phyloP scores from a whole-genome alignment of 92 coral and sea anemone genomes.

The Epizoanthus ramosus region DNA sequence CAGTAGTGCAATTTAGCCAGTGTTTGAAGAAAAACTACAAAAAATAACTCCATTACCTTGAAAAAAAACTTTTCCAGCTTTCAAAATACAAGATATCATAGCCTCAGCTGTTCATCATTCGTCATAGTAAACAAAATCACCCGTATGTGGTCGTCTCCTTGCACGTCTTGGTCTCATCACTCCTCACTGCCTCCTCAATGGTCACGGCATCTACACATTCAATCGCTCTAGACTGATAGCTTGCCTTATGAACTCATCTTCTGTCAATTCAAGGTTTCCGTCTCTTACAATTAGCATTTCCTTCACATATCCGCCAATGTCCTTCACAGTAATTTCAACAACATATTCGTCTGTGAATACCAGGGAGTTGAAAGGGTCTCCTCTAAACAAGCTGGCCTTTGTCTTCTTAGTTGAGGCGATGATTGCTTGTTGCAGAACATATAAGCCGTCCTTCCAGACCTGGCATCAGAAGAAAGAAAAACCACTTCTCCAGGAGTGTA shows the following conservation, averaged over 20 bases:
- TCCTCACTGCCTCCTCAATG: too few species aligned
- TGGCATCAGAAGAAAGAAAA: constrained; percentile 11
- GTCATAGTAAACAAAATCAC: constrained; percentile 6
- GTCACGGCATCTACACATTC: constrained; percentile 37
- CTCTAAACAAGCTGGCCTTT: constrained; percentile 3
- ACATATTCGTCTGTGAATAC: constrained; percentile 12
- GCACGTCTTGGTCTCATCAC: constrained; percentile 12
- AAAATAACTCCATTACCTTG: neutral
- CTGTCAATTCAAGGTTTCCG: constrained; percentile 2
- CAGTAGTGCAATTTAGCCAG: constrained; percentile 1
- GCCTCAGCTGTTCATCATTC: constrained; percentile 9
- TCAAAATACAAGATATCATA: constrained; percentile 7
- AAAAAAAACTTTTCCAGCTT: constrained; percentile 4
- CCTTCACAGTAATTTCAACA: constrained; percentile 7
- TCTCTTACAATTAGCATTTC: constrained; percentile 9
- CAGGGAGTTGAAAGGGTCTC: constrained; percentile 10
- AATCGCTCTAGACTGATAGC: constrained; percentile 23
- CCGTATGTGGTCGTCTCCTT: constrained; percentile 11
- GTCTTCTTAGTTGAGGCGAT: constrained; percentile 34
- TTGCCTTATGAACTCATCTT: neutral
- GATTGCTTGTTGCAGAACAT: constrained; percentile 21
- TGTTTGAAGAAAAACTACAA: constrained; percentile 1
- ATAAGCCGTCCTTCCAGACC: constrained; percentile 9
- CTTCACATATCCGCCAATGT: neutral
- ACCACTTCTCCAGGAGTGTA: constrained; percentile 8